Percentiles rank a stretch among this genome's conserved stretches.
phyloP scores from a whole-genome alignment of 1,140 invertebrate species.

The Camponotus pennsylvanicus region DNA sequence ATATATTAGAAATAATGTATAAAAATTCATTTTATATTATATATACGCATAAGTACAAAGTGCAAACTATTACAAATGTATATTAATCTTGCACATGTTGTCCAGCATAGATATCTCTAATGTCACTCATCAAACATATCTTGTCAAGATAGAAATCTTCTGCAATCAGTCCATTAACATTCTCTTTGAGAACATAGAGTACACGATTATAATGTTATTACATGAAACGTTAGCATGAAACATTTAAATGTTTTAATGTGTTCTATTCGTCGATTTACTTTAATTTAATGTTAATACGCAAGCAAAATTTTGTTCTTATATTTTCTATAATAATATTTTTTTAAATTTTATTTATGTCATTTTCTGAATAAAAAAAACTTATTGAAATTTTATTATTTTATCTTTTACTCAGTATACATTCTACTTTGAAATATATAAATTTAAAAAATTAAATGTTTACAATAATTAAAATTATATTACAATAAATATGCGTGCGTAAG shows the following conservation, averaged over 20 bases:
- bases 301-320: neutral
- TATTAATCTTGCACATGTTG: neutral
- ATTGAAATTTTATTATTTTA: too few relatives aligned
- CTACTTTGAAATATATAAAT: too few relatives aligned
- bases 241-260: neutral
- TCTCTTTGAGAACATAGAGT: neutral
- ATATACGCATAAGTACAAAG: neutral
- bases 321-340: neutral
- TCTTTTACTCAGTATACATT: too few relatives aligned
- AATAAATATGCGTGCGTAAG: neutral
- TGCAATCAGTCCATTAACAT: constrained; percentile 25
- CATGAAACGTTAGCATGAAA: neutral
- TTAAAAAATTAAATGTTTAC: too few relatives aligned
- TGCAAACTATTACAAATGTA: neutral
- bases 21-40: neutral
- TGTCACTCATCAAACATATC: constrained; percentile 37
- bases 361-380: neutral
- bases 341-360: too few relatives aligned
- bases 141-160: constrained; percentile 29
- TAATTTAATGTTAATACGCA: neutral
- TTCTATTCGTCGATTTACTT: neutral
- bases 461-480: neutral
- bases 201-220: neutral
- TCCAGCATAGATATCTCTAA: neutral
- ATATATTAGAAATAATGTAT: neutral